These are phyloP conservation scores for Lemur catta DNA, from an alignment of 2,797 vertebrate genomes.

Conservation along the genomic window DNA sequence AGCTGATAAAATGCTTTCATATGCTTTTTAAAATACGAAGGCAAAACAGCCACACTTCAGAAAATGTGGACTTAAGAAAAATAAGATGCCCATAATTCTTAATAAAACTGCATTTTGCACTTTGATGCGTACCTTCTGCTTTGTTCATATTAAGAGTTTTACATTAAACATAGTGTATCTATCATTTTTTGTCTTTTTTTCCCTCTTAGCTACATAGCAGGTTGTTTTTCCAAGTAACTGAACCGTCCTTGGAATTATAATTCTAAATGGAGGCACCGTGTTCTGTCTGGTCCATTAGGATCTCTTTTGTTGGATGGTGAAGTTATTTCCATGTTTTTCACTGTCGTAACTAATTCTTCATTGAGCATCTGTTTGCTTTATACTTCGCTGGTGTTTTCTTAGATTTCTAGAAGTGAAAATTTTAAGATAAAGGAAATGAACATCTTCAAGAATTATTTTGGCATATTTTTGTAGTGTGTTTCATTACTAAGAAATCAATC, in stretches of 20 bases:
- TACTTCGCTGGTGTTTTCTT: neutral
- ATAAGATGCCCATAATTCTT: neutral
- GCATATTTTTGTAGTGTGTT: neutral
- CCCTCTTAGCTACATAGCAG: neutral
- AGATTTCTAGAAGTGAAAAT: neutral
- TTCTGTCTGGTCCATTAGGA: neutral
- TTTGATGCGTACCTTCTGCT: neutral
- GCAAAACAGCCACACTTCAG: neutral
- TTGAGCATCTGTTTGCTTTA: neutral
- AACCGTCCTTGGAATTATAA: neutral
- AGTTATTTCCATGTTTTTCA: neutral
- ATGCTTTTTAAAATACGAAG: neutral
- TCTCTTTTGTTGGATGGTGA: neutral
- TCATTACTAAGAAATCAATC: neutral
- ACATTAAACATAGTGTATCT: neutral
- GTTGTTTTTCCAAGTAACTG: neutral
- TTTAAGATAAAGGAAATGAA: neutral
- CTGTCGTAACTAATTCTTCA: neutral
- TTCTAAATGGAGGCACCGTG: neutral
- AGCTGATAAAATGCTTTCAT: neutral
- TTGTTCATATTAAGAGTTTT: neutral
- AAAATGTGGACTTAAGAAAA: neutral
- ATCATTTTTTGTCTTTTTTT: neutral
- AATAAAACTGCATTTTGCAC: conserved; percentile 20
- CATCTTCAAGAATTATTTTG: neutral